Base-by-base conservation (phyloP, 2,797 vertebrate genomes). In the Rhincodon typus region DNA sequence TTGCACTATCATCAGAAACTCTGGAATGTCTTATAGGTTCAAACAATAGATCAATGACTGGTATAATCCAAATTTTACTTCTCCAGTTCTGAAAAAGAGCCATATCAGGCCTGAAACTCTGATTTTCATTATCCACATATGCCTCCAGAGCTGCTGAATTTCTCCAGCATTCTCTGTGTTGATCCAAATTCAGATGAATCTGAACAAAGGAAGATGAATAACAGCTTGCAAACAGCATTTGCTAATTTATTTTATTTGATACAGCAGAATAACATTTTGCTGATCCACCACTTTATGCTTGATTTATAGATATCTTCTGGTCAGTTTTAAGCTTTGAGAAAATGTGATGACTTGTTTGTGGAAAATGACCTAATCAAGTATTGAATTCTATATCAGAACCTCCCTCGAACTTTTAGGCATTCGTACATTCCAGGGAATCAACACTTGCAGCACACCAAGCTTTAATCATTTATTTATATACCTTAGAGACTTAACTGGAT, bases 381-480 rank as follows among this genome's bases (percentile, higher is more conserved):
- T 70, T 94, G 25, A 70, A 69, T 70, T 94, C 93, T 94, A 13
- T 10, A 70, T 46, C 50, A 5, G 50, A 62, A 12, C 66, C 66
- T 46, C 46, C n/a, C 70, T 94, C 4, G n/a, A 95, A 53, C 53
- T 53, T 74, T 74, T 53, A 95, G 27, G 69, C 30, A 74, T 74
- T 53, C 46, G 19, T 50, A 53, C 30, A 50, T 30, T 53, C 13
- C 15, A 77, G 70, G 10, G 13, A 74, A 95, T 95, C 25, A 19
- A 74, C 46, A 50, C 46, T 50, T 95, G 30, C 69, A 30, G 42
- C 70, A 27, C 46, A 95, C 25, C 70, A 95, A 34, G 70, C 50
- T 53, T 95, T 95, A 74, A 95, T 95, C 38, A 95, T 95, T 95
- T 72, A 95, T 94, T 38, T 69, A 67, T 69, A 38, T 69, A 38